These are phyloP conservation scores for Lasioglossum villosulum DNA, from an alignment of 2,888 invertebrate species.

Conservation along the genomic window DNA sequence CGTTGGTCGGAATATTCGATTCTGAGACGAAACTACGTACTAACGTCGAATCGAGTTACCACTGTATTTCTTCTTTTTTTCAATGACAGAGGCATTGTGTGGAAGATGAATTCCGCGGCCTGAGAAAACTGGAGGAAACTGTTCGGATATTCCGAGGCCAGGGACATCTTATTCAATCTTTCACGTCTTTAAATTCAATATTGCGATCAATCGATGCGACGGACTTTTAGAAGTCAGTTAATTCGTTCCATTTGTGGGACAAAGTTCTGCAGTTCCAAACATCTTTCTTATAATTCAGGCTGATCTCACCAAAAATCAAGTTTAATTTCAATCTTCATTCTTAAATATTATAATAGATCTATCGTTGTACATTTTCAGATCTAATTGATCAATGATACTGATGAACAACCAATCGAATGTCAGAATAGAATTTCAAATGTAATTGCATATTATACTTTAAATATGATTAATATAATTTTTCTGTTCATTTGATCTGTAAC, in stretches of 20 bases:
- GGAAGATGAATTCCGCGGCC: neutral
- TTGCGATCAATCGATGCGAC: neutral
- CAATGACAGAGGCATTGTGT: neutral
- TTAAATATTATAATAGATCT: neutral
- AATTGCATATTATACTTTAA: no score
- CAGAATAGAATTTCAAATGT: neutral
- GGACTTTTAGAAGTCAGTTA: neutral
- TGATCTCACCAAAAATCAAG: neutral
- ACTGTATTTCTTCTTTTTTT: neutral
- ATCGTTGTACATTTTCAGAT: neutral
- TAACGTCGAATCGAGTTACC: constrained; percentile 37
- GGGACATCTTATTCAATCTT: constrained; percentile 2
- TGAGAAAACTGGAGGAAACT: neutral
- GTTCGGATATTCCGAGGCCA: constrained; percentile 3
- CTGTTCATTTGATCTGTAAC: neutral
- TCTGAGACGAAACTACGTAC: constrained; percentile 28
- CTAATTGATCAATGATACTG: neutral
- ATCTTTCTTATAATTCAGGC: neutral
- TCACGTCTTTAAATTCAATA: neutral
- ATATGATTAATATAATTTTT: neutral
- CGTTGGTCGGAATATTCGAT: constrained; percentile 42
- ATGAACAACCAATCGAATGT: neutral
- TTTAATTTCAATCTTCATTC: neutral
- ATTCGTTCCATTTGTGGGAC: neutral
- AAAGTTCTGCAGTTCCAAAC: neutral